phyloP scores from a whole-genome alignment of 2,888 invertebrate genomes.

The Leptinotarsa juncta region DNA sequence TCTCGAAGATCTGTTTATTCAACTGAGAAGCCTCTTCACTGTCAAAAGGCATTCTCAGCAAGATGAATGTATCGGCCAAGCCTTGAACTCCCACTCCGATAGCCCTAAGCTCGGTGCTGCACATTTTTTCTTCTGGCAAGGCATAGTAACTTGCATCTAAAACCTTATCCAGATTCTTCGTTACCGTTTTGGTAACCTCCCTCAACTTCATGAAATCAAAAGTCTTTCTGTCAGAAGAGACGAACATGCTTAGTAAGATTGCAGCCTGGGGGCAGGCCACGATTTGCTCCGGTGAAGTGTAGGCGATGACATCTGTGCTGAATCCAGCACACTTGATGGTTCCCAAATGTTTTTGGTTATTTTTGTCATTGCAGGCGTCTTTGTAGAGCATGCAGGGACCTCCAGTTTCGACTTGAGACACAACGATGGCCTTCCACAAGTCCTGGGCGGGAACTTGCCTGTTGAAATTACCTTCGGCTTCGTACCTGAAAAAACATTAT shows the following conservation, averaged over 20 bases:
- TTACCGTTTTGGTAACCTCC: conserved; percentile 87
- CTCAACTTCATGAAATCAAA: conserved; percentile 91
- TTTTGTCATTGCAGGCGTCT: conserved; percentile 96
- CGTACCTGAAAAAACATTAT: conserved; percentile 72
- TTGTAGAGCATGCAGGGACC: conserved; percentile 98
- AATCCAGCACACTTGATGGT: conserved; percentile 98
- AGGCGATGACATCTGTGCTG: conserved; percentile 98
- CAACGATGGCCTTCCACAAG: conserved; percentile 94
- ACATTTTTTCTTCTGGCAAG: conserved; percentile 85
- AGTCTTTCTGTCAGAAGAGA: conserved; percentile 77
- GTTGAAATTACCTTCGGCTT: conserved; percentile 77
- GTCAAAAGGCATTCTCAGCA: conserved; percentile 94
- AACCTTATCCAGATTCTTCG: conserved; percentile 94
- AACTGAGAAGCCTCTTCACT: conserved; percentile 85
- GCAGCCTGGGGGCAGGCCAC: conserved; percentile 99
- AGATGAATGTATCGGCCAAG: conserved; percentile 94
- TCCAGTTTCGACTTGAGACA: conserved; percentile 97
- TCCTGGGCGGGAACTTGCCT: conserved; percentile 81
- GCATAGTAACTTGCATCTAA: conserved; percentile 98
- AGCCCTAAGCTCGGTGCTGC: conserved; percentile 88
- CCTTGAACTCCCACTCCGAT: conserved; percentile 96
- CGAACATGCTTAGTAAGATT: conserved; percentile 95
- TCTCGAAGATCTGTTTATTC: conserved; percentile 97
- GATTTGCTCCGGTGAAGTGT: conserved; percentile 90
- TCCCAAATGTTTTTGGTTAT: conserved; percentile 97